Conservation (phyloP, 1,140 invertebrate genomes). For the Episyrphus balteatus region DNA sequence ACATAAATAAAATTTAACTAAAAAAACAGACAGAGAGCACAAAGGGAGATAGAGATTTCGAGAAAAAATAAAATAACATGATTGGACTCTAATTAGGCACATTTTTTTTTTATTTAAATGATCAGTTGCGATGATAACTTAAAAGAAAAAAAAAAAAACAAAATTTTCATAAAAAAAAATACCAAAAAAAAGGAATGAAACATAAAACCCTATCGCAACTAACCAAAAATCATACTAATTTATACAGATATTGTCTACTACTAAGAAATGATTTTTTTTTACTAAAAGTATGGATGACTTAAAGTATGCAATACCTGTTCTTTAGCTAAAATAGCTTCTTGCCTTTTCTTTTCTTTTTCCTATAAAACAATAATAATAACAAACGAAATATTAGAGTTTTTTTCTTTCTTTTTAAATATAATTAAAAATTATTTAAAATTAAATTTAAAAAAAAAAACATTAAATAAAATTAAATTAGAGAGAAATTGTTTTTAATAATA, state of each 20-base stretch:
- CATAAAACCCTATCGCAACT: not conserved
- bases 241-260: too few species aligned
- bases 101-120: not conserved
- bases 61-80: not conserved
- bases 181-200: too few species aligned
- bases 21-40: too few species aligned
- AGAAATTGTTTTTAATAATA: too few species aligned
- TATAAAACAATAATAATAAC: conserved; percentile 43
- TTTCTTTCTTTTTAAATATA: not conserved
- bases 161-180: too few species aligned
- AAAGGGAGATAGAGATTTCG: too few species aligned
- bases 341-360: conserved; percentile 78
- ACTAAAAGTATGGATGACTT: not conserved
- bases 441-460: not conserved
- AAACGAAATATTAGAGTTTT: conserved; percentile 3
- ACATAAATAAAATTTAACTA: too few species aligned
- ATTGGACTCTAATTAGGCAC: not conserved
- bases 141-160: too few species aligned
- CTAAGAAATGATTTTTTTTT: too few species aligned
- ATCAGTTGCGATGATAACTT: too few species aligned
- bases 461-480: conserved; percentile 2
- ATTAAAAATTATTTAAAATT: conserved; percentile 2
- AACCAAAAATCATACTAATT: not conserved
- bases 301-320: conserved; percentile 59
- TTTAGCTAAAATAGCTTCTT: conserved; percentile 73